phyloP scores from a whole-genome alignment of 2,113 vertebrate species.

The Brachyistius frenatus region DNA sequence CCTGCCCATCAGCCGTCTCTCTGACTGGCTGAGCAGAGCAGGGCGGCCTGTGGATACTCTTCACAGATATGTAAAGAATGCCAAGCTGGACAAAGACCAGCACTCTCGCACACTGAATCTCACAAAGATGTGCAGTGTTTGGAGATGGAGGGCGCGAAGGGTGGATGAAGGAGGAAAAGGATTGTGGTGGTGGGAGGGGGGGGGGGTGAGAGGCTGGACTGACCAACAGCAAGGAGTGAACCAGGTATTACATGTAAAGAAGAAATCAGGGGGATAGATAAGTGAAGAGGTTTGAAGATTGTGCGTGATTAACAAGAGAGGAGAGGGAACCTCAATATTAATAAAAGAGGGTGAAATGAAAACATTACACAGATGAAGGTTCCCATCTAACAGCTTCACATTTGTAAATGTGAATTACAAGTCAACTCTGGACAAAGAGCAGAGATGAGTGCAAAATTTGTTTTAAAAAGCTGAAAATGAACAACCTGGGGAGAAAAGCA shows the following conservation, averaged over 20 bases:
- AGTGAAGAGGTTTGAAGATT: background rate
- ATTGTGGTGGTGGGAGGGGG: background rate
- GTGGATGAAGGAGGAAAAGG: conserved; percentile 20
- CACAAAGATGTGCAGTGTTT: conserved; percentile 80
- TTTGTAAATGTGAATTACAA: too few species aligned
- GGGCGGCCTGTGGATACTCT: conserved; percentile 27
- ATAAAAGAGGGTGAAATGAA: too few species aligned
- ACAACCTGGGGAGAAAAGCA: background rate
- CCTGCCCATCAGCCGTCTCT: conserved; percentile 19
- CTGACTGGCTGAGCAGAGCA: conserved; percentile 30
- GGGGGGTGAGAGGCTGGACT: conserved; percentile 27
- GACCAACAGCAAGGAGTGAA: conserved; percentile 8
- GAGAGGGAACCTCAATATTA: too few species aligned
- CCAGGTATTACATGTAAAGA: conserved; percentile 15
- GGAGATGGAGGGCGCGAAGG: conserved; percentile 22
- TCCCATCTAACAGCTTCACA: too few species aligned
- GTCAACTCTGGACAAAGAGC: too few species aligned
- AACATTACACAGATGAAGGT: too few species aligned
- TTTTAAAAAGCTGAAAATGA: background rate
- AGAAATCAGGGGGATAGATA: background rate
- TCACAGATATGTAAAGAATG: conserved; percentile 81
- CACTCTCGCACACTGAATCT: conserved; percentile 58
- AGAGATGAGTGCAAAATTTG: background rate
- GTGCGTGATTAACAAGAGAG: background rate
- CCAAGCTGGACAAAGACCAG: conserved; percentile 76